Percentiles rank a stretch among this genome's conserved stretches.
These are phyloP conservation scores for human DNA, from an alignment of 2,113 vertebrate genomes.

Conservation along the genomic window DNA sequence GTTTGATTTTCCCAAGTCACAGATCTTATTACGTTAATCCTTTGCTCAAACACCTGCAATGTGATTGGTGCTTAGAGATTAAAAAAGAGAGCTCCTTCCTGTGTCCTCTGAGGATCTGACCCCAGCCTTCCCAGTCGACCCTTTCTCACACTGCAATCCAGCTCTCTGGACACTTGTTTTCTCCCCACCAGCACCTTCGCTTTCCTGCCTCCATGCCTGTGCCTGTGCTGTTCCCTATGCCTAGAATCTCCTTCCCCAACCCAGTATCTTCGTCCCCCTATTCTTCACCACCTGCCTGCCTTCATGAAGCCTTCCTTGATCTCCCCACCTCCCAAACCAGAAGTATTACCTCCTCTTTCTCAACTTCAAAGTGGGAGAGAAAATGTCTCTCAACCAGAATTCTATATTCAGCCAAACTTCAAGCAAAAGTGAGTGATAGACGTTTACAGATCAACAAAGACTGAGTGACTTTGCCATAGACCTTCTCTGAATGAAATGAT, in stretches of 20 bases:
- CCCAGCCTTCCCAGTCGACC: background rate
- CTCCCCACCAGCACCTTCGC: background rate
- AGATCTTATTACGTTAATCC: background rate
- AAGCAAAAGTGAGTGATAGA: background rate
- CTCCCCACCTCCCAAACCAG: background rate
- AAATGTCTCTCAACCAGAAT: background rate
- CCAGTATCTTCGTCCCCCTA: background rate
- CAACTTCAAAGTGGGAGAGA: background rate
- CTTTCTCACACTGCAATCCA: accelerated
- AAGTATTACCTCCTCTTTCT: background rate
- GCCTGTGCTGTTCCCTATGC: background rate
- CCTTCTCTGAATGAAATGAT: background rate
- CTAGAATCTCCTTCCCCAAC: background rate
- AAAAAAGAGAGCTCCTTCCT: background rate
- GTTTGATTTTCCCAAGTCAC: background rate
- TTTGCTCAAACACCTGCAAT: background rate
- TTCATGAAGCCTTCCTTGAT: background rate
- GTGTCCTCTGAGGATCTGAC: background rate
- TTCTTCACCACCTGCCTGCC: background rate
- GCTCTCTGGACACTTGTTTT: background rate
- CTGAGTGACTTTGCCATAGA: background rate
- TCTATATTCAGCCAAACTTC: constrained; percentile 10
- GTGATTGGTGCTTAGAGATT: background rate
- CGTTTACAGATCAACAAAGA: background rate
- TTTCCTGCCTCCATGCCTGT: background rate